Conservation (phyloP, 2,113 vertebrate genomes). For the Xiphorhynchus elegans region DNA sequence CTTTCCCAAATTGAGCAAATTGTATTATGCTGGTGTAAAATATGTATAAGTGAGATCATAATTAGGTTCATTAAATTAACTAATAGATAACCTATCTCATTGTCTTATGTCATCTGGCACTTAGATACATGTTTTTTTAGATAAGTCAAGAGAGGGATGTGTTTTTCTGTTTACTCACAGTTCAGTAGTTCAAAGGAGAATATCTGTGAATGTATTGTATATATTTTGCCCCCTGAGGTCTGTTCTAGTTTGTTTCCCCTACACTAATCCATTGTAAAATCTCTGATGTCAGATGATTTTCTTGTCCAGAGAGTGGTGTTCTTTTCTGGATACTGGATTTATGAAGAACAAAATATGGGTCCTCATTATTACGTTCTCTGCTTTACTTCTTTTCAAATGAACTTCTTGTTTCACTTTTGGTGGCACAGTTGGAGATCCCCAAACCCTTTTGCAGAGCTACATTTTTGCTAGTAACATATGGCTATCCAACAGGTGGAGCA, state of each 20-base stretch:
- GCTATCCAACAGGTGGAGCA: constrained; percentile 55
- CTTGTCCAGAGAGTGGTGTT: background rate
- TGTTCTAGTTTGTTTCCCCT: background rate
- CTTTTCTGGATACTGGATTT: background rate
- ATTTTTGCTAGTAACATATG: constrained; percentile 41
- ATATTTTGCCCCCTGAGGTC: background rate
- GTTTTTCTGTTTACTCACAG: constrained; percentile 54
- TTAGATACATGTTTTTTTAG: constrained; percentile 27
- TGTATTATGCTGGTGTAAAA: background rate
- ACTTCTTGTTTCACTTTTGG: background rate
- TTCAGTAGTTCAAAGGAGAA: constrained; percentile 43
- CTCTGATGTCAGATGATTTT: background rate
- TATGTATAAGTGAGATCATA: constrained; percentile 41
- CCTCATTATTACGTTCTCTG: background rate
- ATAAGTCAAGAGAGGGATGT: background rate
- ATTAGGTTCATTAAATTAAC: constrained; percentile 36
- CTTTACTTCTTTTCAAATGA: background rate
- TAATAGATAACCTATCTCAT: constrained; percentile 26
- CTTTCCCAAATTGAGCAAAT: background rate
- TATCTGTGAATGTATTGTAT: background rate
- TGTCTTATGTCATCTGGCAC: background rate
- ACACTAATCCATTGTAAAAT: background rate
- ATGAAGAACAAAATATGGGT: background rate
- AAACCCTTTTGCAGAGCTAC: constrained; percentile 25
- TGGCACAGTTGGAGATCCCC: background rate